Conservation (phyloP, 1,140 invertebrate genomes). For the Heliconius nattereri region DNA sequence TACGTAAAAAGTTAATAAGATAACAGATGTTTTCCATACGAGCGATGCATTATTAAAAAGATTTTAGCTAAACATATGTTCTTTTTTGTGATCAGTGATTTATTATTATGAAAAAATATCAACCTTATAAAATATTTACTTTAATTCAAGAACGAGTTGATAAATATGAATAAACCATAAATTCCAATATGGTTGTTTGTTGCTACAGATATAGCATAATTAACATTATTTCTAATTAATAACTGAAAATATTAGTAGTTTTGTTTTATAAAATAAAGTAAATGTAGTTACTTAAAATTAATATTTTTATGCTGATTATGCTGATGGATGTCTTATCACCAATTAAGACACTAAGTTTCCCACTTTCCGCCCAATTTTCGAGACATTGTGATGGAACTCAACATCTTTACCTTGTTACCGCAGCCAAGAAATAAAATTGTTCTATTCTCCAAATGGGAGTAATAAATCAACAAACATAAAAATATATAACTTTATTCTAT, state of each 20-base stretch:
- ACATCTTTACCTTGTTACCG: too few relatives aligned
- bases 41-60: constrained; percentile 26
- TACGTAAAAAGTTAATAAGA: constrained; percentile 23
- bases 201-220: not conserved
- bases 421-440: too few relatives aligned
- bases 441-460: too few relatives aligned
- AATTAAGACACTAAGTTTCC: too few relatives aligned
- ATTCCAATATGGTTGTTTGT: not conserved
- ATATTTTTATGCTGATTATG: too few relatives aligned
- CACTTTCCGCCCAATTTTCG: too few relatives aligned
- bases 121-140: constrained; percentile 12
- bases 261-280: too few relatives aligned
- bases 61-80: constrained; percentile 22
- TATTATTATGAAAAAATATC: constrained; percentile 26
- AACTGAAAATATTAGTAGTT: not conserved
- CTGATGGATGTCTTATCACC: too few relatives aligned
- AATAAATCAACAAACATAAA: not conserved
- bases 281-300: too few relatives aligned
- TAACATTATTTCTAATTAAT: not conserved
- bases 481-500: not conserved
- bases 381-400: too few relatives aligned
- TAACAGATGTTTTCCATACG: constrained; percentile 23
- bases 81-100: constrained; percentile 23
- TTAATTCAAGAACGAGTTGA: not conserved
- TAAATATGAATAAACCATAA: not conserved